Conservation (phyloP, 2,888 invertebrate genomes). For the Miltochrista miniata region DNA sequence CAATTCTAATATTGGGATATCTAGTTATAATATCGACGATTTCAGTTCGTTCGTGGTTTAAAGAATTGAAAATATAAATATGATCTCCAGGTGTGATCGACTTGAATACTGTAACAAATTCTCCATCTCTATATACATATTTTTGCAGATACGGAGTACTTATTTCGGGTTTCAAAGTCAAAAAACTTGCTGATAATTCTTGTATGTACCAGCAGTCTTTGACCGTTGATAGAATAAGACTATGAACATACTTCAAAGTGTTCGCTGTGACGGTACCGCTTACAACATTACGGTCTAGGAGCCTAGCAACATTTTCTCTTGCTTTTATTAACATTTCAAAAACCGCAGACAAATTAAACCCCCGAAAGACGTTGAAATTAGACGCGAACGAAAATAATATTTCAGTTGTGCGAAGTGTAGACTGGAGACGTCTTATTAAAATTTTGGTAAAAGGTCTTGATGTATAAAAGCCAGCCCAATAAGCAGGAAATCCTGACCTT, state of each 20-base stretch:
- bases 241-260: slow-evolving; percentile 93
- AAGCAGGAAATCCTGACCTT: slow-evolving; percentile 92
- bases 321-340: slow-evolving; percentile 79
- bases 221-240: slow-evolving; percentile 75
- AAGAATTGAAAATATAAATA: slow-evolving; percentile 92
- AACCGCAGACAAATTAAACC: slow-evolving; percentile 81
- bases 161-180: slow-evolving; percentile 90
- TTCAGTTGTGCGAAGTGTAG: slow-evolving; percentile 91
- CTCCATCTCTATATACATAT: slow-evolving; percentile 68
- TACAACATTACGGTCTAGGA: slow-evolving; percentile 98
- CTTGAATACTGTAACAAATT: slow-evolving; percentile 63
- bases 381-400: slow-evolving; percentile 92
- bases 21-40: slow-evolving; percentile 88
- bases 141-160: slow-evolving; percentile 83
- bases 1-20: slow-evolving; percentile 88
- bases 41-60: slow-evolving; percentile 91
- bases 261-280: slow-evolving; percentile 95
- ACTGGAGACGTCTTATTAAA: slow-evolving; percentile 91
- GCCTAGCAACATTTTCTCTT: slow-evolving; percentile 91
- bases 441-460: slow-evolving; percentile 93
- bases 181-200: slow-evolving; percentile 61
- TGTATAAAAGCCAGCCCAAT: slow-evolving; percentile 98
- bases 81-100: slow-evolving; percentile 83
- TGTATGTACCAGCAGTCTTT: slow-evolving; percentile 73
- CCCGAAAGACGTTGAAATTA: slow-evolving; percentile 84